Percentiles rank a stretch among this genome's conserved stretches.
Conservation (phyloP, 2,113 vertebrate species). For the Sigmodon hispidus region DNA sequence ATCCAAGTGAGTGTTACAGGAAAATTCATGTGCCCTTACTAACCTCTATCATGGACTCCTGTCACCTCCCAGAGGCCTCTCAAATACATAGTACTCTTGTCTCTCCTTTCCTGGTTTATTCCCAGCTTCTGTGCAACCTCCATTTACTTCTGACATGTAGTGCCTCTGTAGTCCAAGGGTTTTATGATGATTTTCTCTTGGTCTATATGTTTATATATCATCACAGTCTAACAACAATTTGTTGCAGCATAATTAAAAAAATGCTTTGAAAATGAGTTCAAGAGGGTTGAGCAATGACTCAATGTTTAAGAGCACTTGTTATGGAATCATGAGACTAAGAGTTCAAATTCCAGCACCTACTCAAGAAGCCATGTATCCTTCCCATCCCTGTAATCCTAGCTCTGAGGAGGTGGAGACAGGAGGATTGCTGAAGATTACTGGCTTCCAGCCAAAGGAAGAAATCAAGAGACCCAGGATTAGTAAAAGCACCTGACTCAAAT, state of each 20-base stretch:
- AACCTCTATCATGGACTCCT: background rate
- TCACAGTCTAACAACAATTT: constrained; percentile 10
- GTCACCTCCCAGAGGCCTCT: background rate
- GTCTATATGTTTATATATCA: background rate
- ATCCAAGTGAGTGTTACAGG: background rate
- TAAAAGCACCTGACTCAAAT: no score
- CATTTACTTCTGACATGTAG: background rate
- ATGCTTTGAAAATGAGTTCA: background rate
- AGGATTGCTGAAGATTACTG: background rate
- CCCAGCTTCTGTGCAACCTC: background rate
- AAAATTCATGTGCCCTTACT: background rate
- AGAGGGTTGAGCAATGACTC: background rate
- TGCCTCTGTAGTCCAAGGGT: background rate
- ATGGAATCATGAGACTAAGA: no score
- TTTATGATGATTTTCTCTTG: background rate
- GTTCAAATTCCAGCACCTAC: background rate
- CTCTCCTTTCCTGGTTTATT: background rate
- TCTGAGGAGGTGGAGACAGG: background rate
- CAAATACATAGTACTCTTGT: background rate
- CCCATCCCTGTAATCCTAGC: background rate
- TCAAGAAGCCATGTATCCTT: background rate
- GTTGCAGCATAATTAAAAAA: background rate
- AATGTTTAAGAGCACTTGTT: background rate
- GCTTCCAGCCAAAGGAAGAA: background rate
- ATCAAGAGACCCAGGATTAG: background rate